Evolutionary conservation across 2,888 invertebrate genomes (phyloP).

Genomic region (Drosophila fulvimacula): DNA sequence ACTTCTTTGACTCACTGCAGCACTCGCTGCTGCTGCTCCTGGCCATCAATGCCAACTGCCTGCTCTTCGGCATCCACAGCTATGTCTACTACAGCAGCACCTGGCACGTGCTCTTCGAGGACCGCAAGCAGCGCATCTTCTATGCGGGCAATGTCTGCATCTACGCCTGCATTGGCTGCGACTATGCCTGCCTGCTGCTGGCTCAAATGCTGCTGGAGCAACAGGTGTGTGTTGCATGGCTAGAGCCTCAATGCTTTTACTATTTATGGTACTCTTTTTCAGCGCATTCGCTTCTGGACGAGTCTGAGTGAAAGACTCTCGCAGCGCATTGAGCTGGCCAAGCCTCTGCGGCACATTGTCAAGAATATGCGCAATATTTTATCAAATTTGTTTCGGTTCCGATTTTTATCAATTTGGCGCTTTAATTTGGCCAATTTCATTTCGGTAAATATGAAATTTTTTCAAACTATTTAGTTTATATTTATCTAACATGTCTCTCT

Average conservation of each 20-base stretch:
- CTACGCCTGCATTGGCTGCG: slow-evolving; percentile 76
- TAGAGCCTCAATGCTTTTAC: neutral
- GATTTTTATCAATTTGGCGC: slow-evolving; percentile 41
- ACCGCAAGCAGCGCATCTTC: slow-evolving; percentile 68
- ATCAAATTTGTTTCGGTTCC: slow-evolving; percentile 31
- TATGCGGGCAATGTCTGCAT: slow-evolving; percentile 73
- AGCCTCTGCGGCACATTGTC: slow-evolving; percentile 28
- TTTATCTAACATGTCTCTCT: neutral
- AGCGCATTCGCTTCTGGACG: slow-evolving; percentile 45
- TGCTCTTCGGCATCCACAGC: slow-evolving; percentile 72
- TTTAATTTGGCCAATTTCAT: slow-evolving; percentile 47
- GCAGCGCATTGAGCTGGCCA: slow-evolving; percentile 29
- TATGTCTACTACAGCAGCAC: slow-evolving; percentile 67
- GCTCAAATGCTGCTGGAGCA: slow-evolving; percentile 53
- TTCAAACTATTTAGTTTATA: neutral
- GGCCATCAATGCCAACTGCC: slow-evolving; percentile 73
- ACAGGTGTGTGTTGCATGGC: slow-evolving; percentile 46
- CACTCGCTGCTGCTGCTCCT: slow-evolving; percentile 70
- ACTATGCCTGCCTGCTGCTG: slow-evolving; percentile 72
- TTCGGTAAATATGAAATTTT: slow-evolving; percentile 21
- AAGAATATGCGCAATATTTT: slow-evolving; percentile 50
- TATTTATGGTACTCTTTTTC: neutral
- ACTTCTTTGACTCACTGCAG: slow-evolving; percentile 57
- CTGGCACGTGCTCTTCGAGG: slow-evolving; percentile 75
- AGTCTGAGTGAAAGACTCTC: slow-evolving; percentile 18